Conservation (phyloP, 2,113 vertebrate genomes). For the Telmatochromis brachygnathus region DNA sequence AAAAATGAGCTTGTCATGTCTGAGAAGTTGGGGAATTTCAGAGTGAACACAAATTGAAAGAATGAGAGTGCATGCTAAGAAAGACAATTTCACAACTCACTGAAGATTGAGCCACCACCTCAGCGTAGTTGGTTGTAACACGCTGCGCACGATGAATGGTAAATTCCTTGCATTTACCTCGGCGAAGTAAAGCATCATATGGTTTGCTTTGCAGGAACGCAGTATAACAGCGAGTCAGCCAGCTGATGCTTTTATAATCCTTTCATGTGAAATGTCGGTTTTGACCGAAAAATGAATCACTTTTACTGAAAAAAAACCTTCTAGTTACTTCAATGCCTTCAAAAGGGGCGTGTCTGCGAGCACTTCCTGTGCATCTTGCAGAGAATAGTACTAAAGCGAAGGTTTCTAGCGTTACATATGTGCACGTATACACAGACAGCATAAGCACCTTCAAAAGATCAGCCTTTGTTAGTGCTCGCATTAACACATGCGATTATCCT, state of each 20-base stretch:
- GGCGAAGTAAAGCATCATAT: not conserved
- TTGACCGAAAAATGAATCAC: not conserved
- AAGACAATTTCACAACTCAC: slow-evolving; percentile 21
- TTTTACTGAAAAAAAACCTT: not conserved
- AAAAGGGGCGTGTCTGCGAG: not conserved
- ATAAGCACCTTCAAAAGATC: slow-evolving; percentile 2
- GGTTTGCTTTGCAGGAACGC: not conserved
- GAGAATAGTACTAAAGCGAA: slow-evolving; percentile 6
- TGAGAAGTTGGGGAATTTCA: not conserved
- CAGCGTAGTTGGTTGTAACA: not conserved
- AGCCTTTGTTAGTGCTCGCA: not conserved
- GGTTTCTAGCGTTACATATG: slow-evolving; percentile 41
- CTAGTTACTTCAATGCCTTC: not conserved
- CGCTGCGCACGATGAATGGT: not conserved
- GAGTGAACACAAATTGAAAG: not conserved
- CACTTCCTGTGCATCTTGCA: not conserved
- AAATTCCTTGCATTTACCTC: not conserved
- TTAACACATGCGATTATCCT: slow-evolving; percentile 34
- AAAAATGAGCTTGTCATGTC: not conserved
- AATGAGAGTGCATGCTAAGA: not conserved
- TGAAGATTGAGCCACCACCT: slow-evolving; percentile 3
- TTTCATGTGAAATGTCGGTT: not conserved
- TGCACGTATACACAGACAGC: slow-evolving; percentile 13
- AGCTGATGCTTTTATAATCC: not conserved
- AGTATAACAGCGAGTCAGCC: not conserved